phyloP scores from a whole-genome alignment of 2,888 invertebrate species.

The Heliconius aoede region DNA sequence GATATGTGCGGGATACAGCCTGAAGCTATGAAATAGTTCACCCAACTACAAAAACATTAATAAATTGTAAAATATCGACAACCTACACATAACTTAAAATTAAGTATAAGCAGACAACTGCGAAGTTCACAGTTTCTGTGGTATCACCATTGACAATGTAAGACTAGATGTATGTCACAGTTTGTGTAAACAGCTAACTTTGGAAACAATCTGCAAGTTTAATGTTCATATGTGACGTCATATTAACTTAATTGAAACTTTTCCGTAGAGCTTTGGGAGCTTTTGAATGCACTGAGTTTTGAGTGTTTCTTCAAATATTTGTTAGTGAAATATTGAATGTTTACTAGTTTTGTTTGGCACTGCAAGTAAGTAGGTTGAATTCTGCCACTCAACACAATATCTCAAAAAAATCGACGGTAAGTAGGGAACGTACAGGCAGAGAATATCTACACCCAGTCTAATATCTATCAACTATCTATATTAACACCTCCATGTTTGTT shows the following conservation, averaged over 20 bases:
- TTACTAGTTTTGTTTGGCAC: not conserved
- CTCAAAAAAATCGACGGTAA: not conserved
- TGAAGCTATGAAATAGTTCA: too few species aligned
- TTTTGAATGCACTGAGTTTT: conserved; percentile 17
- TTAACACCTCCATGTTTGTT: not conserved
- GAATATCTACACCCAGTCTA: too few species aligned
- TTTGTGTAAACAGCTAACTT: conserved; percentile 41
- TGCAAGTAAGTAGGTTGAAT: too few species aligned
- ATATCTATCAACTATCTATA: not conserved
- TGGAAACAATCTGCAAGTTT: conserved; percentile 36
- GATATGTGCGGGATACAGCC: too few species aligned
- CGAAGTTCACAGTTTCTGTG: conserved; percentile 32
- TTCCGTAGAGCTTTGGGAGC: conserved; percentile 1
- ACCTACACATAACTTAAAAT: conserved; percentile 24
- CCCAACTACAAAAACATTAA: too few species aligned
- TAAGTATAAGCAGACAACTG: conserved; percentile 14
- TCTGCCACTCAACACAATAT: not conserved
- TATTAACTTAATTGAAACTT: conserved; percentile 33
- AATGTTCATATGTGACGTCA: conserved; percentile 31
- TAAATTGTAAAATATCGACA: not conserved
- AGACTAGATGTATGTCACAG: conserved; percentile 33
- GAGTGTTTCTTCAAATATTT: not conserved
- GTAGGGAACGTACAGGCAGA: too few species aligned
- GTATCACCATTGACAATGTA: conserved; percentile 36
- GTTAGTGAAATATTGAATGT: not conserved